Percentiles rank a stretch among this genome's conserved stretches.
Conservation (phyloP, 2,113 vertebrate species). For the Globicephala melas region DNA sequence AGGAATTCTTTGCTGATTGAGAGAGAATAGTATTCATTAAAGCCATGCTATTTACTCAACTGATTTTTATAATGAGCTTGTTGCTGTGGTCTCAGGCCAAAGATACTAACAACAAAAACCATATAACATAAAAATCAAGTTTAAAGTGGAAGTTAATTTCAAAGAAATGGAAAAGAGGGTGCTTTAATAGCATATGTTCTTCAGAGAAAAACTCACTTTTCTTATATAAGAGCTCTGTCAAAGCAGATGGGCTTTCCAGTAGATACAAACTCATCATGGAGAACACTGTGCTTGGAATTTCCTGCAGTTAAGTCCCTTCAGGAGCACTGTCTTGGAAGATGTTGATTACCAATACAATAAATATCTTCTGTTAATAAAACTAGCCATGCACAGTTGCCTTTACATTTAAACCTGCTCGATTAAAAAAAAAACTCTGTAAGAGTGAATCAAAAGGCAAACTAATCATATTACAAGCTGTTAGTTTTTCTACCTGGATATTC, state of each 20-base stretch:
- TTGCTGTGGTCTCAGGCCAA: not conserved
- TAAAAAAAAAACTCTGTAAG: not conserved
- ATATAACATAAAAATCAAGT: not conserved
- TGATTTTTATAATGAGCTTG: conserved; percentile 47
- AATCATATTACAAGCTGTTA: not conserved
- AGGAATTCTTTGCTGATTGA: not conserved
- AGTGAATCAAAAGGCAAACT: not conserved
- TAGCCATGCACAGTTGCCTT: not conserved
- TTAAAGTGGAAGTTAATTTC: conserved; percentile 35
- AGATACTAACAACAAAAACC: conserved; percentile 3
- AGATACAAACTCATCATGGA: not conserved
- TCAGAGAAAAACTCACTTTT: not conserved
- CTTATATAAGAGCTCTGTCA: not conserved
- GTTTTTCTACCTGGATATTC: conserved; percentile 7
- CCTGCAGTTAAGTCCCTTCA: not conserved
- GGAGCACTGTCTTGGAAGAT: not conserved
- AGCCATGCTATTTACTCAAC: not conserved
- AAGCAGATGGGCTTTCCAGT: not conserved
- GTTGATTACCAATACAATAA: not conserved
- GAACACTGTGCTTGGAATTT: not conserved
- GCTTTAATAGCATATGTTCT: conserved; percentile 12
- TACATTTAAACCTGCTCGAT: not conserved
- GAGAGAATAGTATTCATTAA: conserved; percentile 14
- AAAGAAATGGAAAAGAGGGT: conserved; percentile 19
- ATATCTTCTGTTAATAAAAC: not conserved